Base-by-base conservation (phyloP, 2,888 invertebrate species). In the Cataglyphis rosenhaueri region DNA sequence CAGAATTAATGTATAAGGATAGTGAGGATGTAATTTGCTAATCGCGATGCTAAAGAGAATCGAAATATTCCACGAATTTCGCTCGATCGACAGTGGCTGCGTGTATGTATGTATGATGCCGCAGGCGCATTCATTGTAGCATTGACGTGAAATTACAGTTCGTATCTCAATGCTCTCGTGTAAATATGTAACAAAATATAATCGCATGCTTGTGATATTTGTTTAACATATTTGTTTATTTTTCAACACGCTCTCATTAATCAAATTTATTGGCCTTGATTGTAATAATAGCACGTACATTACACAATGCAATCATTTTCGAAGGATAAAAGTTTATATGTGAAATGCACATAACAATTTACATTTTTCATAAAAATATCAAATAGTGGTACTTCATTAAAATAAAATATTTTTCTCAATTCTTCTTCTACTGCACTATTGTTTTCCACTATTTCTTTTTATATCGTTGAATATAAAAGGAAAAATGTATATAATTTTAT, bases 91-190 rank as follows among this genome's bases (percentile, higher is more conserved):
- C 44, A 78, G 10, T 68, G 9, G 5, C 15, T 57, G 44, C 78
- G 10, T n/a, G 38, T 18, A 71, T 41, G 41, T 25, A 78, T 41
- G 57, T 21, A 15, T 44, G 44, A 21, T 41, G 57, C 76, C 78
- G 57, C 74, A 73, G 74, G 78, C 78, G 21, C 41, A 73, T 73
- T 73, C 78, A 21, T 44, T 73, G 44, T 44, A 71, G 25, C 59
- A 79, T 73, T 79, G 73, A 79, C 44, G 59, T 73, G 73, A 79
- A 79, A 79, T 79, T 79, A 59, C 73, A 73, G 59, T 79, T 68
- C 44, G 59, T 59, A 79, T 79, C 73, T 79, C 76, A 73, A 71
- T 71, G 21, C 44, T 59, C 8, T 32, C 57, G 21, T 18, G 38
- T 71, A 79, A 79, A 79, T 71, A 79, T 79, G 32, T 73, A 70